Base-by-base conservation (phyloP, 2,113 vertebrate species). In the Oryzias woworae region DNA sequence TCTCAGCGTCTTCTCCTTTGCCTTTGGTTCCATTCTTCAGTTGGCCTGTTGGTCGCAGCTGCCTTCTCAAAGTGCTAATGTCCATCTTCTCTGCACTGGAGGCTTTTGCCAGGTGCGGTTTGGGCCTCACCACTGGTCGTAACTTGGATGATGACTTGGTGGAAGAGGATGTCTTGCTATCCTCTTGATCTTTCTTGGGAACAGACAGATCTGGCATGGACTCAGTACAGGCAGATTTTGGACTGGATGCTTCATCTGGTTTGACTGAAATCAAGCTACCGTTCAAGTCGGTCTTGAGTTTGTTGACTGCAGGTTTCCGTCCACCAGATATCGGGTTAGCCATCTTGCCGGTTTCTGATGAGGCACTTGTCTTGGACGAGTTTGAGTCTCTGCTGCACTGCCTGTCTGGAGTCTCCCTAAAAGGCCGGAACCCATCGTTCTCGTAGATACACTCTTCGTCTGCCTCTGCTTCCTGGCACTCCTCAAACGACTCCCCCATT, bases 41-140 rank as follows among this genome's bases (percentile, higher is more conserved):
- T 79, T 96, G 95, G 55, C 96, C 95, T 0, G 93, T 98, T 53
- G 96, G 97, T 45, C 96, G 91, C 66, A 98, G 90, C 68, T 98
- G 96, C 53, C 94, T 94, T 69, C 96, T 91, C 87, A 98, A 92
- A 80, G 93, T 96, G 89, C 95, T 96, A 77, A 99, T 98, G 80
- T 98, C 96, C 96, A 98, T 97, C 79, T 94, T 96, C 60, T 98
- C 97, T 26, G 95, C 93, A 93, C 85, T 97, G 92, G 58, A 95
- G 83, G 94, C 83, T 72, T 96, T 96, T 75, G 81, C 93, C 66
- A 98, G 85, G 41, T 98, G 92, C 0, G 97, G 97, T 87, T 99
- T 99, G 68, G 97, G 97, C 74, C 96, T 93, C 45, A 99, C 95
- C 0, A 95, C 94, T 1, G 97, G 97, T 87, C 98, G 98, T 80